Evolutionary conservation across 2,797 vertebrate genomes (phyloP).

Genomic region (Ispidina lecontei): DNA sequence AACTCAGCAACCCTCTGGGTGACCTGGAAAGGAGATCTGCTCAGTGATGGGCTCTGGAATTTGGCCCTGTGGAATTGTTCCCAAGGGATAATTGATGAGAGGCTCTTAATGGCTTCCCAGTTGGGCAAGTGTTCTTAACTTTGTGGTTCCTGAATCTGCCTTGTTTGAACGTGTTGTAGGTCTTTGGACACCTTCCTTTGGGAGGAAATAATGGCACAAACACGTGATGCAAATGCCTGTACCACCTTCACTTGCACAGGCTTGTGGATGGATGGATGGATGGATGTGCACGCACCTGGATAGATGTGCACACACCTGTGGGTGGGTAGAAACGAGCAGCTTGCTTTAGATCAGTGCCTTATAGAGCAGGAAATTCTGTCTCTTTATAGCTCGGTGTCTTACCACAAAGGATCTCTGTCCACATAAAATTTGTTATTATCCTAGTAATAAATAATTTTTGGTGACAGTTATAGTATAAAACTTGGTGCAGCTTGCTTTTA

Average conservation of each 20-base stretch:
- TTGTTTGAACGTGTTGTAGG: not conserved
- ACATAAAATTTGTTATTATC: slow-evolving; percentile 68
- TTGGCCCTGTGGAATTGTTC: slow-evolving; percentile 44
- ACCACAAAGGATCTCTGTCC: slow-evolving; percentile 20
- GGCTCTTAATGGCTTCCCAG: slow-evolving; percentile 17
- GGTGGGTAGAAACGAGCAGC: not conserved
- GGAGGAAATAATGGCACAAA: not conserved
- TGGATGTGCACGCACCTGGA: too few relatives aligned
- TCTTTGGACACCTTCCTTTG: not conserved
- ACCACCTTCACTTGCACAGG: not conserved
- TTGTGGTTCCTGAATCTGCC: not conserved
- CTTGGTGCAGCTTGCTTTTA: slow-evolving; percentile 21
- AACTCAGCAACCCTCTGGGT: not conserved
- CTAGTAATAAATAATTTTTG: slow-evolving; percentile 68
- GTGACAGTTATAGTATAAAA: slow-evolving; percentile 69
- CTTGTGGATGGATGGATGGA: too few relatives aligned
- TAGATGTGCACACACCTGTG: not conserved
- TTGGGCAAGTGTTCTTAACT: slow-evolving; percentile 36
- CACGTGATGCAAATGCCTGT: not conserved
- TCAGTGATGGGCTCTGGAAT: not conserved
- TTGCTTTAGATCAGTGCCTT: not conserved
- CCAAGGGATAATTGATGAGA: slow-evolving; percentile 37
- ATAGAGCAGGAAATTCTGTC: not conserved
- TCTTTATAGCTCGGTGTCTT: slow-evolving; percentile 1
- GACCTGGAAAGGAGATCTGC: not conserved